Conservation (phyloP, 2,797 vertebrate species). For the Pristis pectinata region DNA sequence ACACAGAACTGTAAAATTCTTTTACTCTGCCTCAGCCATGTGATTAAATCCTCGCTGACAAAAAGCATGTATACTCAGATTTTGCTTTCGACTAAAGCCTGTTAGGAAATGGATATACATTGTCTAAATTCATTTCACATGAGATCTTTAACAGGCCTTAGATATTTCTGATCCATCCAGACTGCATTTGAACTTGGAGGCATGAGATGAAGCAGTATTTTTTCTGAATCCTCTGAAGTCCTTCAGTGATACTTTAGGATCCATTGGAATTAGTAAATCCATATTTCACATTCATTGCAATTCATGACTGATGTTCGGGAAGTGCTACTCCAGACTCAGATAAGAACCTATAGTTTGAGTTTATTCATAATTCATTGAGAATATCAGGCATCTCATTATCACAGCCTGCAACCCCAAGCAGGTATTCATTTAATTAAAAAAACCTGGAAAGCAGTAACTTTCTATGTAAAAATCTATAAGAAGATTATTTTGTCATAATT, state of each 20-base stretch:
- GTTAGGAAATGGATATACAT: not conserved
- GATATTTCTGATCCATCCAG: not conserved
- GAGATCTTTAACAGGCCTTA: not conserved
- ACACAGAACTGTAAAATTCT: conserved; percentile 38
- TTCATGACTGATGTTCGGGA: not conserved
- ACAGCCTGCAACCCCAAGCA: not conserved
- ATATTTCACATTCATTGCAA: not conserved
- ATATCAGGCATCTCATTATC: not conserved
- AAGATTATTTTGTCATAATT: not conserved
- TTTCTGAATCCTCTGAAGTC: not conserved
- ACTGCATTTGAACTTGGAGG: not conserved
- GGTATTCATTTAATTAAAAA: not conserved
- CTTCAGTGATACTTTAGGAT: not conserved
- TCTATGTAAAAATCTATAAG: not conserved
- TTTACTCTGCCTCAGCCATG: conserved; percentile 43
- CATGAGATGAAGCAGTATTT: not conserved
- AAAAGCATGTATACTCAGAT: conserved; percentile 44
- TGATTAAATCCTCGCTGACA: conserved; percentile 42
- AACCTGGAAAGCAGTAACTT: not conserved
- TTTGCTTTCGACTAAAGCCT: conserved; percentile 25
- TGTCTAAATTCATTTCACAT: not conserved
- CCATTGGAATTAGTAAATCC: not conserved
- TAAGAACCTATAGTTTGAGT: not conserved
- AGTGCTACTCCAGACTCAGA: not conserved
- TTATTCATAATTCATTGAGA: not conserved